Base-by-base conservation (phyloP, 2,113 vertebrate species). In the Chascanopsetta lugubris region DNA sequence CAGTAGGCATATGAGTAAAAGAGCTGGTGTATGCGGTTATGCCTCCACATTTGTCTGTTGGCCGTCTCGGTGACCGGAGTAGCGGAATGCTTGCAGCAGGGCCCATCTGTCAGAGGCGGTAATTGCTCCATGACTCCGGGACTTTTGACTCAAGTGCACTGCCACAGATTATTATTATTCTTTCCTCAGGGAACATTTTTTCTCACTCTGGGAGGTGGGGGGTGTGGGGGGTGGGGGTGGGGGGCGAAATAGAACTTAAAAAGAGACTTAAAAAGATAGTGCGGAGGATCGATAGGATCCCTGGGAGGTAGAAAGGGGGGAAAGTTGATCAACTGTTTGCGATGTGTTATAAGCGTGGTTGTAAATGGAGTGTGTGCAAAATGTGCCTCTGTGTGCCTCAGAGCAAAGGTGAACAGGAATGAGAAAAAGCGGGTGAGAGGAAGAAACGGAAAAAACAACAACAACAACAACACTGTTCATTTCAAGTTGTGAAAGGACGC, bases 121-220 rank as follows among this genome's bases (percentile, higher is more conserved):
- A 91, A 91, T 88, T 90, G 90, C 90, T 89, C 90, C 89, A 90
- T 86, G 88, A 90, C 90, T 90, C 67, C 77, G 6, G 83, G 88
- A 90, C 88, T 89, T 88, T 90, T 88, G 86, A 89, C 86, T 92
- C 81, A 85, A 92, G 90, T 87, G 90, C 87, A 85, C 78, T 83
- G 80, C 82, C 80, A 90, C 79, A 80, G 84, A 91, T 90, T 92
- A 92, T 91, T 91, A 90, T 91, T 87, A 91, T 90, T 80, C 75
- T 86, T 91, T 88, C 88, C 83, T 75, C 70, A 6, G 74, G 86
- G 70, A 74, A 75, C 83, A 69, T 70, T 85, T 87, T 84, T 79
- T 84, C 79, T 85, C 75, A 60, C 75, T 79, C 48, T 73, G 75
- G 72, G 69, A 73, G 69, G 68, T 63, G 45, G 61, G 34, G 61